phyloP scores from a whole-genome alignment of 2,797 vertebrate species.

The Fringilla coelebs region DNA sequence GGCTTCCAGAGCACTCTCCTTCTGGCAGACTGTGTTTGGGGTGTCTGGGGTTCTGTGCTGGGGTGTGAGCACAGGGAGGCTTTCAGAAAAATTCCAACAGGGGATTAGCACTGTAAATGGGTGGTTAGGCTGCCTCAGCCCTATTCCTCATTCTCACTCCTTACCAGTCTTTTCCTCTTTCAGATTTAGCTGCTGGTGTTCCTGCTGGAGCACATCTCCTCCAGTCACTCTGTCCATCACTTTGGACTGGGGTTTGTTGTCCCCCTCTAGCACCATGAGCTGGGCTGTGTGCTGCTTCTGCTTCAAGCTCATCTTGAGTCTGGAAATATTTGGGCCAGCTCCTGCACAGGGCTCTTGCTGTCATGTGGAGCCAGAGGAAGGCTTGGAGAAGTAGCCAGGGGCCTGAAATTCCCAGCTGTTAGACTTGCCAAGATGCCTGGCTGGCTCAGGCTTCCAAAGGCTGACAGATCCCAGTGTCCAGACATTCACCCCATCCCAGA shows the following conservation, averaged over 20 bases:
- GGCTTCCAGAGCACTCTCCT: background rate
- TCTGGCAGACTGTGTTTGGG: background rate
- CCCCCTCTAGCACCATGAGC: background rate
- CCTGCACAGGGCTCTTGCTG: background rate
- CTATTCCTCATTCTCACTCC: background rate
- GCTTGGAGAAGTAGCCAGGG: background rate
- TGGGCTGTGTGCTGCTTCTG: background rate
- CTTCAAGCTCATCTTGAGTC: background rate
- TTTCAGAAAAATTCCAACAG: background rate
- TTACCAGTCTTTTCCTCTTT: background rate
- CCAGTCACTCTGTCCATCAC: background rate
- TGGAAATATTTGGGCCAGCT: background rate
- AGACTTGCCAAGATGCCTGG: background rate
- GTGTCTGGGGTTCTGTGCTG: background rate
- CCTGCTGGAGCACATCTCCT: background rate
- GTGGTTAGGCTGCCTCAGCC: background rate
- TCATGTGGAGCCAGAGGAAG: background rate
- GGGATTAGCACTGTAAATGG: background rate
- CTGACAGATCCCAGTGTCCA: background rate
- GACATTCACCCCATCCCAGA: background rate
- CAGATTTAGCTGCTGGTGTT: background rate
- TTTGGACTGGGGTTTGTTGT: background rate
- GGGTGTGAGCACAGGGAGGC: background rate
- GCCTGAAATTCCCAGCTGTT: background rate
- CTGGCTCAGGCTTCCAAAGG: background rate